Base-by-base conservation (phyloP, 23 tunicate species). In the Phallusia fumigata region DNA sequence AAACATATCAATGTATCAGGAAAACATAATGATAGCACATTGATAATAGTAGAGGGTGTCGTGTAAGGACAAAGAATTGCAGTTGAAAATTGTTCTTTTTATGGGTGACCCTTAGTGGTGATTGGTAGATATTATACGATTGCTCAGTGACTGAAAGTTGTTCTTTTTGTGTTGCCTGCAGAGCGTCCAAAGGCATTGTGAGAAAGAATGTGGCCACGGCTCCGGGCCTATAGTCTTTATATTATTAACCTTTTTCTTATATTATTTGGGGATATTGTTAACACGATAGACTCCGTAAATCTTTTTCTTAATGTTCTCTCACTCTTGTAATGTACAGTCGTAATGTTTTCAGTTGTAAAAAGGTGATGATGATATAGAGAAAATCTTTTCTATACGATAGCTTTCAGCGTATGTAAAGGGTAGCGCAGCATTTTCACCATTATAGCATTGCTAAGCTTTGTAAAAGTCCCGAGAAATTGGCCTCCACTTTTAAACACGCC, bases 321-420 rank as follows among this genome's bases (percentile, higher is more conserved):
- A 58, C 28, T 40, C 28, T 58, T 58, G n/a, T 58, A 58, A 58
- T 58, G 69, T 58, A 58, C 69, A 58, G 78, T 74, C 18, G 44
- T 33, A 33, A 74, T 33, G 36, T 74, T 74, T 74, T 74, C 3
- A 74, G 44, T 74, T 74, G 78, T 74, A 74, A 74, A 33, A 74
- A 74, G 36, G 44, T 74, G 44, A 74, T 74, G 44, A 74, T 32
- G 78, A 74, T 74, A 74, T 74, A 74, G 78, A 40, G 47, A 40
- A 40, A 40, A 32, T 74, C 78, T 74, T 19, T 74, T 74, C 69
- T 74, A 74, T 74, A 58, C 13, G 69, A 58, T 58, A 58, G 69
- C 69, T 58, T 58, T 58, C 69, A 58, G 69, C 69, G 69, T 58
- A 58, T 58, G 28, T 58, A 58, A 58, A 58, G 69, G 69, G 69